Conservation (phyloP, 1,140 invertebrate genomes). For the Kradibia gibbosae region DNA sequence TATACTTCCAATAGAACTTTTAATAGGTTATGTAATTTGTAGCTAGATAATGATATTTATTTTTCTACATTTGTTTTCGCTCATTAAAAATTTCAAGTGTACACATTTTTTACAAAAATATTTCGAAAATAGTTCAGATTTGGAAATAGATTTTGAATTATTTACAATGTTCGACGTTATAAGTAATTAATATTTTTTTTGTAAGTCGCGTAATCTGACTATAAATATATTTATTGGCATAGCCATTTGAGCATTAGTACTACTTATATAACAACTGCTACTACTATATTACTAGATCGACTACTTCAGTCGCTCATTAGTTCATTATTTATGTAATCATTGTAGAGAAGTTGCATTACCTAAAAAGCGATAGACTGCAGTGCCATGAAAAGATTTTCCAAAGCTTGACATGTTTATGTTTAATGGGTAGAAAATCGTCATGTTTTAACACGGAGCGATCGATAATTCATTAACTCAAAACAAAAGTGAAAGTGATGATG, state of each 20-base stretch:
- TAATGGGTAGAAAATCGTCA: neutral
- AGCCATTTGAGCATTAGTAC: neutral
- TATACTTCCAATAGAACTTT: conserved; percentile 2
- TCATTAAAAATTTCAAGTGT: neutral
- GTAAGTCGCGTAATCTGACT: neutral
- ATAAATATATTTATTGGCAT: neutral
- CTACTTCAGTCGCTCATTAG: neutral
- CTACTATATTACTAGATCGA: no score
- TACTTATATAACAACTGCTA: no score
- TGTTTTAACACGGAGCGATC: neutral
- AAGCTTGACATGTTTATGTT: neutral
- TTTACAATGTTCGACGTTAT: neutral
- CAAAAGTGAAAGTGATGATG: conserved; percentile 30
- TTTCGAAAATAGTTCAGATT: neutral
- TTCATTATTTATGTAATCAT: neutral
- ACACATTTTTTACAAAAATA: neutral
- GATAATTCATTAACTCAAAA: conserved; percentile 4
- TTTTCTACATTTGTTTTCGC: neutral
- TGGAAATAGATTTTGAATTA: neutral
- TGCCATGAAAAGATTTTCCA: neutral
- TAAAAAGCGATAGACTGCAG: neutral
- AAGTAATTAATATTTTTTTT: neutral
- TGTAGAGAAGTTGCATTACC: neutral
- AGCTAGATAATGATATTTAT: neutral
- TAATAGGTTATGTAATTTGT: conserved; percentile 30